Evolutionary conservation across 2,888 invertebrate species (phyloP).

Genomic region (Eupsilia transversa): DNA sequence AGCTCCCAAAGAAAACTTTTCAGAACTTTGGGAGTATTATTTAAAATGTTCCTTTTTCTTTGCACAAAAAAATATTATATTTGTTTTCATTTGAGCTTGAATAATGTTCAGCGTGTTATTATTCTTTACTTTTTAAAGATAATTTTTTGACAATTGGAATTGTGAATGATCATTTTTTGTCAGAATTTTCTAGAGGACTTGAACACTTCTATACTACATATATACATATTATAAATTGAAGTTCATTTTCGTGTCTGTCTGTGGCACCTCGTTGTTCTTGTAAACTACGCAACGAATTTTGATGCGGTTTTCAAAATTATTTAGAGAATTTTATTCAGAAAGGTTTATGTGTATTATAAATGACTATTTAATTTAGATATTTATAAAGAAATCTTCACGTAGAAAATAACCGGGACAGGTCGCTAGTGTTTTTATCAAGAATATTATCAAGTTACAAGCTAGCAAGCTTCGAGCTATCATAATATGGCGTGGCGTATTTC

Average conservation of each 20-base stretch:
- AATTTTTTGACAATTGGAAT: neutral
- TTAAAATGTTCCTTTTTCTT: constrained; percentile 44
- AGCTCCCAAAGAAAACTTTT: constrained; percentile 37
- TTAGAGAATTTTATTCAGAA: no score
- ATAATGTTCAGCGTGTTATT: constrained; percentile 14
- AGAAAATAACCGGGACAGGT: no score
- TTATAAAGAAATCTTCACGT: no score
- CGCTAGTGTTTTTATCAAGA: constrained; percentile 6
- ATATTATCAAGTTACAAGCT: constrained; percentile 1
- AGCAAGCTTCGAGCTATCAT: neutral
- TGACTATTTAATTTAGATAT: no score
- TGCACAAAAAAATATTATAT: constrained; percentile 17
- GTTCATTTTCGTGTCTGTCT: no score
- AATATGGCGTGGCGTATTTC: neutral
- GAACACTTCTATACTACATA: no score
- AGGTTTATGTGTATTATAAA: no score
- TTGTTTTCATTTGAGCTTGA: constrained; percentile 31
- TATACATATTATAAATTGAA: no score
- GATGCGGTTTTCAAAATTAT: no score
- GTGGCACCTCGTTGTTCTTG: no score
- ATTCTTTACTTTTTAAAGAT: neutral
- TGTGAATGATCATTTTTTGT: constrained; percentile 4
- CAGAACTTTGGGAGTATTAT: constrained; percentile 30
- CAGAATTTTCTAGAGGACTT: neutral
- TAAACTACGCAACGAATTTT: no score